Evolutionary conservation across 2,888 invertebrate species (phyloP).

Genomic region (Unio pictorum): DNA sequence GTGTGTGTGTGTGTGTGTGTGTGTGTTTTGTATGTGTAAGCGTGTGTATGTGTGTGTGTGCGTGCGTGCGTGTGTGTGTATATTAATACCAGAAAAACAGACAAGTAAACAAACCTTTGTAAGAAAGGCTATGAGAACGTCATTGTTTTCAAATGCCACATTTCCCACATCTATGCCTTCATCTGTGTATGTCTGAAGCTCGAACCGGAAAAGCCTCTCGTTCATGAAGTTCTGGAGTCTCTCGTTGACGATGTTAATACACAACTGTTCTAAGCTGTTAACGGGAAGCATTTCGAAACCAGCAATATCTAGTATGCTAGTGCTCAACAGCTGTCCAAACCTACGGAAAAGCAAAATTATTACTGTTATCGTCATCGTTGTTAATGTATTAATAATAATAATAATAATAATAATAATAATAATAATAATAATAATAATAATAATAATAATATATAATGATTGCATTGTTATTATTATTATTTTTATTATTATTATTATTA

Average conservation of each 20-base stretch:
- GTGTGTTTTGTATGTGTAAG: no score
- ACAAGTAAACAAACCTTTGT: conserved; percentile 28
- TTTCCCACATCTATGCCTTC: conserved; percentile 43
- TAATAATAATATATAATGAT: no score
- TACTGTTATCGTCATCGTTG: no score
- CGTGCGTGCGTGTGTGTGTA: no score
- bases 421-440: no score
- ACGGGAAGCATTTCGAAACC: conserved; percentile 63
- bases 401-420: no score
- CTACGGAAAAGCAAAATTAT: no score
- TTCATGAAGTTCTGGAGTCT: conserved; percentile 60
- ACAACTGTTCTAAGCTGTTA: conserved; percentile 66
- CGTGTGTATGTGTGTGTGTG: no score
- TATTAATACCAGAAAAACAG: neutral
- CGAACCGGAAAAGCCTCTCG: conserved; percentile 40
- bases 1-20: no score
- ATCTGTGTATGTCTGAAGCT: conserved; percentile 42
- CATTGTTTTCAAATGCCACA: conserved; percentile 54
- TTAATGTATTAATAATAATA: no score
- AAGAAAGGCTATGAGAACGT: conserved; percentile 51
- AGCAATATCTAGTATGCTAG: conserved; percentile 65
- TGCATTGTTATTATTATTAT: no score
- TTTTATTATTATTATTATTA: no score
- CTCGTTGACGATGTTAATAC: conserved; percentile 65
- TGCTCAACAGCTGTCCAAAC: conserved; percentile 8